Evolutionary conservation across 2,888 invertebrate species (phyloP), one percentile per base, ranked within the genome.

Genomic region (Euspilapteryx auroguttella): DNA sequence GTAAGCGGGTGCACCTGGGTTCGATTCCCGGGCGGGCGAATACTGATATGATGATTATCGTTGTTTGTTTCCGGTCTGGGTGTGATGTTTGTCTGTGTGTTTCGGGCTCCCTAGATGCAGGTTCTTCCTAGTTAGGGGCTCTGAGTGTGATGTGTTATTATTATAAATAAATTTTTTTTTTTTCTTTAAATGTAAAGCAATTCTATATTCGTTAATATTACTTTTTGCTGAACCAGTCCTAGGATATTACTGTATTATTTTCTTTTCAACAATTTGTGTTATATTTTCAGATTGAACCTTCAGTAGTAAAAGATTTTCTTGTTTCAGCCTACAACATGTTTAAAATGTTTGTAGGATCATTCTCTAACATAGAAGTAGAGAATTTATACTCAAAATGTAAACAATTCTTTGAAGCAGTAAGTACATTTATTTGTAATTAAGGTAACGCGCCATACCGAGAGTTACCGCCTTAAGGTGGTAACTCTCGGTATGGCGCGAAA

Each of bases 331-430:
- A 96, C 54, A 81, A 82, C 41, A 88, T 90, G 83, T 95, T 92
- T 53, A 80, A 87, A 51, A 75, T 96, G 43, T 92, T 93, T 52
- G 83, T 87, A 68, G 92, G 92, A 2, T 83, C 84, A 3, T 88
- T 94, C 42, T 69, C 80, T 34, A 69, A 78, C 30, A 82, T 87
- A 37, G 57, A 87, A 23, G 56, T 61, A 31, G 76, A 77, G 30
- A 65, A 80, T 24, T 69, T 94, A 29, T 85, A 83, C 49, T 77
- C 79, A 29, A 85, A 84, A 44, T 77, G 94, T 41, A 86, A 89
- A 36, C 79, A 85, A 38, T 94, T 94, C 63, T 93, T 85, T 54
- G 82, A 81, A 28, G 80, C 83, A 42, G 89, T 89, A 78, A 78
- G 78, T 64, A 17, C 14, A 23, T 29, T n/a, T 32, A 28, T 17